Percentiles rank a stretch among this genome's conserved stretches.
phyloP scores from a whole-genome alignment of 2,888 invertebrate genomes.

The Bellardia pandia region DNA sequence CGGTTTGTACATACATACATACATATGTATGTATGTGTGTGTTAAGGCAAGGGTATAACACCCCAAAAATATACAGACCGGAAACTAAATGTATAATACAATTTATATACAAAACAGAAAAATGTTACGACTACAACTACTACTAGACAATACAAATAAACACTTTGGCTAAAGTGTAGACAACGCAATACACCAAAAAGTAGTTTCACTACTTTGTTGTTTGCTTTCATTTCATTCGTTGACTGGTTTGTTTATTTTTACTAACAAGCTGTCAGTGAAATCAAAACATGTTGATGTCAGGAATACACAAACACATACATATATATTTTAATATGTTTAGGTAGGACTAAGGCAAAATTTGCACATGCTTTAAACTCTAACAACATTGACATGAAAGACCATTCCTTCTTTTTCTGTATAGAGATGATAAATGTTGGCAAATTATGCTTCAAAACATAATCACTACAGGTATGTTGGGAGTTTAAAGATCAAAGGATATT shows the following conservation, averaged over 20 bases:
- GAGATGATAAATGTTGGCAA: background rate
- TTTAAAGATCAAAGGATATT: constrained; percentile 16
- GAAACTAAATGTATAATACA: constrained; percentile 20
- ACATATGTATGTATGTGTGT: background rate
- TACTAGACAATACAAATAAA: constrained; percentile 14
- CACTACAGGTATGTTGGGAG: background rate
- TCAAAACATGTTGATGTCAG: constrained; percentile 13
- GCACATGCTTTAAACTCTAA: background rate
- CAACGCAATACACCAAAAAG: background rate
- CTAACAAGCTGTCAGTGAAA: constrained; percentile 11
- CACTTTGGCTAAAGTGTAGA: background rate
- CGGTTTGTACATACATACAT: too few relatives aligned
- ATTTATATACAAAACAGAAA: background rate
- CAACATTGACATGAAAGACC: background rate
- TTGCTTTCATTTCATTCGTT: constrained; percentile 12
- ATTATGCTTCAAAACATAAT: background rate
- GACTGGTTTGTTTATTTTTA: constrained; percentile 16
- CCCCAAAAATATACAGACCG: constrained; percentile 7
- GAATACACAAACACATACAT: background rate
- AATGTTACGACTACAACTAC: background rate
- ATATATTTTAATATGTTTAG: background rate
- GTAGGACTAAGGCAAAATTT: background rate
- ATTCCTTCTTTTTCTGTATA: background rate
- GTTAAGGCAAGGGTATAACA: background rate
- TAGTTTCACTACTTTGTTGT: background rate